These are phyloP conservation scores for Cyclopterus lumpus DNA, from an alignment of 2,797 vertebrate genomes.

Conservation along the genomic window DNA sequence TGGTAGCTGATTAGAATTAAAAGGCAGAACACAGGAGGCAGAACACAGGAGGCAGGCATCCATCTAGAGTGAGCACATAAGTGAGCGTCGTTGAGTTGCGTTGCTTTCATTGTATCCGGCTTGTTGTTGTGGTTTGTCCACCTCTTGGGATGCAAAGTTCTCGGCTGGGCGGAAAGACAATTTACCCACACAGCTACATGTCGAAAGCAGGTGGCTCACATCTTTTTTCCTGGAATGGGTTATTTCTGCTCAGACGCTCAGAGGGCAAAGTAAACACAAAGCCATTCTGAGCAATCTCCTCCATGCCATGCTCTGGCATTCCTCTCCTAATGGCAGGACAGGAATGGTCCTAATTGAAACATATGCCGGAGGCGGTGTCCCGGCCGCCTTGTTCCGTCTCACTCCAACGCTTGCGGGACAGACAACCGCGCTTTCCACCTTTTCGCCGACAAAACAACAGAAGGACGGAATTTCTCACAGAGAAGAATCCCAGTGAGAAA, in stretches of 20 bases:
- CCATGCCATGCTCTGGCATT: conserved; percentile 46
- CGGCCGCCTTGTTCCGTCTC: conserved; percentile 51
- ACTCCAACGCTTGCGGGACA: conserved; percentile 14
- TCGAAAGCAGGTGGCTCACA: conserved; percentile 59
- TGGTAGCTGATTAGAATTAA: conserved; percentile 38
- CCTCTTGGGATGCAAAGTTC: conserved; percentile 7
- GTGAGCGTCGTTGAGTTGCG: background rate
- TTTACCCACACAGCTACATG: conserved; percentile 45
- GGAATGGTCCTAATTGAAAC: too few species aligned
- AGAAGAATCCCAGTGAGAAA: conserved; percentile 30
- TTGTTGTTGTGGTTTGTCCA: conserved; percentile 35
- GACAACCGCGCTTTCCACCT: conserved; percentile 49
- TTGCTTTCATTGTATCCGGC: conserved; percentile 17
- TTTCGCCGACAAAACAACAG: conserved; percentile 37
- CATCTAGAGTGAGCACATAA: background rate
- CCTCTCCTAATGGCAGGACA: conserved; percentile 55
- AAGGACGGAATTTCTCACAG: conserved; percentile 47
- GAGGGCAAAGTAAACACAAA: conserved; percentile 65
- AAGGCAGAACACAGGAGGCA: conserved; percentile 16
- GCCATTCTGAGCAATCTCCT: conserved; percentile 52
- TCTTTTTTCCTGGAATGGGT: conserved; percentile 49
- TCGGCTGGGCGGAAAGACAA: conserved; percentile 25
- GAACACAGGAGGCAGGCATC: conserved; percentile 3
- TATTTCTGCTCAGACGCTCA: conserved; percentile 52
- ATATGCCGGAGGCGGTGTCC: conserved; percentile 47